phyloP scores from a whole-genome alignment of 2,888 invertebrate genomes.

The Malacosoma neustria region DNA sequence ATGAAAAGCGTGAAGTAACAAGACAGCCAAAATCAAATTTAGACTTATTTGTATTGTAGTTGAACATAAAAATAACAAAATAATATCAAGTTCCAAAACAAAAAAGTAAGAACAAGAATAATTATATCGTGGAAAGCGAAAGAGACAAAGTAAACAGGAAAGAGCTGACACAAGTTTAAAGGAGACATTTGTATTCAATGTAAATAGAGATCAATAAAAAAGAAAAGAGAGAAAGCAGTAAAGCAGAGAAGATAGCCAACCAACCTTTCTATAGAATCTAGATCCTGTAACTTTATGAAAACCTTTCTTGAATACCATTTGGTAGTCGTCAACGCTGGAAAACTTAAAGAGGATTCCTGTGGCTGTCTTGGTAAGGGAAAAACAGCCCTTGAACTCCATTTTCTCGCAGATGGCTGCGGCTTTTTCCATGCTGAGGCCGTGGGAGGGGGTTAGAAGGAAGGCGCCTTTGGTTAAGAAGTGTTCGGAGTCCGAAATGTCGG shows the following conservation, averaged over 20 bases:
- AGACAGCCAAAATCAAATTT: too few species aligned
- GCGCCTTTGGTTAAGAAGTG: slow-evolving; percentile 89
- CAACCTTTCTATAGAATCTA: slow-evolving; percentile 88
- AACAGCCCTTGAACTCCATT: slow-evolving; percentile 90
- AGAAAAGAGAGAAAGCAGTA: slow-evolving; percentile 6
- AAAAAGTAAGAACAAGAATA: too few species aligned
- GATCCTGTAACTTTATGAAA: slow-evolving; percentile 92
- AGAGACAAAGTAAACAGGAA: slow-evolving; percentile 6
- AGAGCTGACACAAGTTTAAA: too few species aligned
- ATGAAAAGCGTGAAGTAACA: too few species aligned
- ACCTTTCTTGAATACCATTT: slow-evolving; percentile 89
- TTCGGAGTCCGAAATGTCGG: slow-evolving; percentile 83
- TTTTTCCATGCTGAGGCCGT: slow-evolving; percentile 90
- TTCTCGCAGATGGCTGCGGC: slow-evolving; percentile 91
- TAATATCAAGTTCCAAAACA: too few species aligned
- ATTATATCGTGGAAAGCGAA: slow-evolving; percentile 6
- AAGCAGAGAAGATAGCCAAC: slow-evolving; percentile 6
- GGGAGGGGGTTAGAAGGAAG: slow-evolving; percentile 89
- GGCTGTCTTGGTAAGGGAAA: slow-evolving; percentile 90
- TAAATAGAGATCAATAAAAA: slow-evolving; percentile 6
- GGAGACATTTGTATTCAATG: slow-evolving; percentile 6
- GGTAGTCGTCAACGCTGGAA: slow-evolving; percentile 89
- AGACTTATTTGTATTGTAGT: too few species aligned
- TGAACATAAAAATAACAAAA: too few species aligned
- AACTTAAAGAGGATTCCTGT: slow-evolving; percentile 92